phyloP scores from a whole-genome alignment of 2,113 vertebrate species.

The Prinia subflava region DNA sequence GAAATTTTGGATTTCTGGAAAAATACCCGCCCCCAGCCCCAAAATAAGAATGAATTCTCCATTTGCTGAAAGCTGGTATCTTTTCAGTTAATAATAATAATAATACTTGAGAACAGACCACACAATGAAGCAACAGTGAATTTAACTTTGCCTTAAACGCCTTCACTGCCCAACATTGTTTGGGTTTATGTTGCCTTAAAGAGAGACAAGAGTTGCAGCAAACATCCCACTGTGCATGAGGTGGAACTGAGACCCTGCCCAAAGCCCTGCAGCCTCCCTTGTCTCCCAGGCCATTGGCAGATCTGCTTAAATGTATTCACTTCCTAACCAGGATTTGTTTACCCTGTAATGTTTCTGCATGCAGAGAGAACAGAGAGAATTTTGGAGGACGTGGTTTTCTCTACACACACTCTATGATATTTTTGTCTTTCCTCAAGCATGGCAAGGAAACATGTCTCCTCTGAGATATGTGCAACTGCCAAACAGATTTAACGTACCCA shows the following conservation, averaged over 20 bases:
- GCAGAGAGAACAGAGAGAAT: background rate
- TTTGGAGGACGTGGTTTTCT: background rate
- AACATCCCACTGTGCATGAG: background rate
- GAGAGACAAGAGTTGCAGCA: background rate
- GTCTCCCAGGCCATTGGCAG: background rate
- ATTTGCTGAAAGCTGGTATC: background rate
- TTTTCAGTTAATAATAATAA: background rate
- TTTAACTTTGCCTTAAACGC: background rate
- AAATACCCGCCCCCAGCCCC: background rate
- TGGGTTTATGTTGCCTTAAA: background rate
- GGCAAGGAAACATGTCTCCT: constrained; percentile 2
- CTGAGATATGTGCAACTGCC: constrained; percentile 35
- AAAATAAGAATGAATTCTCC: background rate
- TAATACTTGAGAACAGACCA: background rate
- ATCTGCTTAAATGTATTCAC: background rate
- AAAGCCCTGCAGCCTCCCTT: background rate
- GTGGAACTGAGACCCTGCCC: background rate
- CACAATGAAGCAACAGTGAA: no score
- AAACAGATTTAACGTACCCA: background rate
- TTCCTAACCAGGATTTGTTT: background rate
- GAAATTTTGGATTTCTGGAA: constrained; percentile 96
- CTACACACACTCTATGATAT: background rate
- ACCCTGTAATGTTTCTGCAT: background rate
- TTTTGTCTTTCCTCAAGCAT: constrained; percentile 28
- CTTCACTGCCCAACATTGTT: accelerated